Percentiles rank a stretch among this genome's conserved stretches.
phyloP scores from a whole-genome alignment of 2,113 vertebrate genomes.

The Peucedramus taeniatus region DNA sequence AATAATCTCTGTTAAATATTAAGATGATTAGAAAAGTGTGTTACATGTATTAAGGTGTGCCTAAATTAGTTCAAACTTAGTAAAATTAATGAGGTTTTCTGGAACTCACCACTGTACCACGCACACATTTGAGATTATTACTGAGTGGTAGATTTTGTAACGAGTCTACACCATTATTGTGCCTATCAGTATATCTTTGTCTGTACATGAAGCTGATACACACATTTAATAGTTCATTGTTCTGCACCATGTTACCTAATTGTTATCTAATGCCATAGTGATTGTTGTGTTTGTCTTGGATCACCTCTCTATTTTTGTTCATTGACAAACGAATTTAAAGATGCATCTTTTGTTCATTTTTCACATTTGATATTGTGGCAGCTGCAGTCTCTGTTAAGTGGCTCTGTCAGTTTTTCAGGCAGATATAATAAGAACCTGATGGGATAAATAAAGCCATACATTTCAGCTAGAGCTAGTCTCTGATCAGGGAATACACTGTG shows the following conservation, averaged over 20 bases:
- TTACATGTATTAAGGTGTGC: fast-evolving
- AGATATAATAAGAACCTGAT: slow-evolving; percentile 3
- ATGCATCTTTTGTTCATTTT: not conserved
- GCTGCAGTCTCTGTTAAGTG: not conserved
- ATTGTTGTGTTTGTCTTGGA: not conserved
- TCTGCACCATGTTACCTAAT: not conserved
- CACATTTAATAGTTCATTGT: not conserved
- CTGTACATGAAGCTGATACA: not conserved
- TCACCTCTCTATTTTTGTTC: not conserved
- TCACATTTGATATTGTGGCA: not conserved
- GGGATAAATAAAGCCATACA: slow-evolving; percentile 20
- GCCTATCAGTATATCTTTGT: not conserved
- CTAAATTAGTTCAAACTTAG: not conserved
- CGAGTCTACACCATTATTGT: not conserved
- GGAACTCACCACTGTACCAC: not conserved
- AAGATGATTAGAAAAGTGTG: not conserved
- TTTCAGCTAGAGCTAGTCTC: slow-evolving; percentile 25
- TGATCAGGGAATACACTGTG: slow-evolving; percentile 18
- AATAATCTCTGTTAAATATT: not conserved
- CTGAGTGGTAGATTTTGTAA: not conserved
- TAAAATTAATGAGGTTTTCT: not conserved
- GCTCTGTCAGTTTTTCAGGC: slow-evolving; percentile 6
- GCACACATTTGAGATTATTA: not conserved
- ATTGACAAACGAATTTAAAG: not conserved
- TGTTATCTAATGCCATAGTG: not conserved